Percentiles rank a stretch among this genome's conserved stretches.
phyloP scores from a whole-genome alignment of 2,113 vertebrate genomes.

The Nycticebus coucang region DNA sequence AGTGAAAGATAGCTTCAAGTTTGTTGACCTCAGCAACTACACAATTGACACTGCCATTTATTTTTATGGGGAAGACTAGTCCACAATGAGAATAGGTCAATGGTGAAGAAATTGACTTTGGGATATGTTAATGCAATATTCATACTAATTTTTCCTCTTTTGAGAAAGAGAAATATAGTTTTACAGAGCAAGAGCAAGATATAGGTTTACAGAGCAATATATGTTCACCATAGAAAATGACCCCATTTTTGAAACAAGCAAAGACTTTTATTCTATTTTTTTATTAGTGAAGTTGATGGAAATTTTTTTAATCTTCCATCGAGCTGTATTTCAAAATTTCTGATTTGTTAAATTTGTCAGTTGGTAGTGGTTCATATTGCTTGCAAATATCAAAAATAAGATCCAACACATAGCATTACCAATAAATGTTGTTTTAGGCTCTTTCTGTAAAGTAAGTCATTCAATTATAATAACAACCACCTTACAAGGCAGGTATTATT shows the following conservation, averaged over 20 bases:
- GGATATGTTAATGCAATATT: background rate
- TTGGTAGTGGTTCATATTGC: background rate
- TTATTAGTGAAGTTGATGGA: background rate
- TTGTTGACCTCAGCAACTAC: background rate
- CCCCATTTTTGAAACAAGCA: too few relatives aligned
- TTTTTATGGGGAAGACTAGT: background rate
- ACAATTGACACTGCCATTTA: background rate
- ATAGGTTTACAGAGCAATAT: too few relatives aligned
- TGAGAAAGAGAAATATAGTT: too few relatives aligned
- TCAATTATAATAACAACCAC: background rate
- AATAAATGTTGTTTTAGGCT: background rate
- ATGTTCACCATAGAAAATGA: too few relatives aligned
- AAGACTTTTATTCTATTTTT: background rate
- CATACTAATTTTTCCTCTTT: background rate
- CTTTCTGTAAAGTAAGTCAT: background rate
- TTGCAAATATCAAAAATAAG: background rate
- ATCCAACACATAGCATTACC: fast-evolving
- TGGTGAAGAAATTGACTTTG: background rate
- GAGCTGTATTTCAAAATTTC: background rate
- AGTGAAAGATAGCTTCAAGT: background rate
- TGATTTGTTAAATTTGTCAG: background rate
- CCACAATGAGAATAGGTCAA: background rate
- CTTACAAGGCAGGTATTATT: background rate
- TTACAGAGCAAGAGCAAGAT: too few relatives aligned
- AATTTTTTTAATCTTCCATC: background rate